Evolutionary conservation across 2,888 invertebrate species (phyloP), one percentile per base, ranked within the genome.

Genomic region (Lamproptera curius): DNA sequence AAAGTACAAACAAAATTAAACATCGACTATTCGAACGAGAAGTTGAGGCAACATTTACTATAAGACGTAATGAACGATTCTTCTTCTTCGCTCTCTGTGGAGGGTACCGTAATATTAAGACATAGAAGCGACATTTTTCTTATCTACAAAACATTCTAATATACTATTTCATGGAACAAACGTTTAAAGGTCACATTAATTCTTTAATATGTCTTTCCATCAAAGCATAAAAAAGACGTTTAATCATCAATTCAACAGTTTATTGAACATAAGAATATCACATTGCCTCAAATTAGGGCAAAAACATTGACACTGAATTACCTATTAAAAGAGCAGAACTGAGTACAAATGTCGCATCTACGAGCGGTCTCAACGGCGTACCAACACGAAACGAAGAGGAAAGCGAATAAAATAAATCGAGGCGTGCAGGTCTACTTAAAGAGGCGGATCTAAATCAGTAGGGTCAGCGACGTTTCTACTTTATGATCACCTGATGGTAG

Each of bases 351-450:
- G 69, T 70, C 76, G 73, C 73, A 50, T 73, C 73, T 75, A 68
- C 61, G 42, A 37, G 49, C 46, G 35, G 36, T 52, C 48, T 56
- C 46, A 52, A 50, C 46, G 61, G 59, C 58, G 57, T 56, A 57
- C 62, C 60, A 62, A 65, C 70, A 75, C 72, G 66, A 67, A 74
- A 78, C 66, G 69, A 68, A 67, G 68, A 70, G 69, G 66, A 72
- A 71, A 74, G 74, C 77, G 67, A 68, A 67, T 57, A 79, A 84
- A 83, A 82, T 73, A 84, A 84, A 83, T 66, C 59, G 73, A 78
- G 77, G 86, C 86, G 86, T 86, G 86, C 86, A 85, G 64, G 73
- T 76, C 81, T 83, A 85, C 82, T 70, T 67, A 73, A 43, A 77
- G 70, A 80, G 83, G 83, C 81, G 64, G 70, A 37, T 70, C 74